Conservation (phyloP, 1,140 invertebrate genomes). For the Drepana arcuata region DNA sequence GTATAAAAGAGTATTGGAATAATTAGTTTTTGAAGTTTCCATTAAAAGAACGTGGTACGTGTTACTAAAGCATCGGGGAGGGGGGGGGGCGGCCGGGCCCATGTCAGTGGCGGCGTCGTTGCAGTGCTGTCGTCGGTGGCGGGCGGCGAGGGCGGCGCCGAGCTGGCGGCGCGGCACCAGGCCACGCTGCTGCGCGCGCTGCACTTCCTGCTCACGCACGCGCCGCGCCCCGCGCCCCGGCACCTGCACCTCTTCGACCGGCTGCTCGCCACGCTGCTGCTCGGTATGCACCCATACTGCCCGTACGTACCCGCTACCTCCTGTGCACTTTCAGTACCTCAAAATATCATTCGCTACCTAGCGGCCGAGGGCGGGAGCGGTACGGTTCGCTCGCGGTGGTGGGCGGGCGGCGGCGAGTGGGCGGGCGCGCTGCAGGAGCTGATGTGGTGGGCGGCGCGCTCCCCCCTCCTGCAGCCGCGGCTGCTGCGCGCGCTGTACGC, state of each 20-base stretch:
- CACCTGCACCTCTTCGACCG: constrained; percentile 23
- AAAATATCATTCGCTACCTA: too few relatives aligned
- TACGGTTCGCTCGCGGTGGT: constrained; percentile 29
- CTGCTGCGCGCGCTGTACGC: constrained; percentile 44
- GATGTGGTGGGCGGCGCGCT: constrained; percentile 48
- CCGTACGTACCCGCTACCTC: too few relatives aligned
- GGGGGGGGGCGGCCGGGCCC: too few relatives aligned
- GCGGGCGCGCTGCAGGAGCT: constrained; percentile 32
- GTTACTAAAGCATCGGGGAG: too few relatives aligned
- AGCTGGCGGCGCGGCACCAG: constrained; percentile 30
- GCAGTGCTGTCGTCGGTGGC: constrained; percentile 39
- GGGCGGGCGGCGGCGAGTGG: constrained; percentile 27
- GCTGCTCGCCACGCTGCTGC: constrained; percentile 24
- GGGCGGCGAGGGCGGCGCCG: constrained; percentile 25
- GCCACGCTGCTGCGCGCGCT: constrained; percentile 30
- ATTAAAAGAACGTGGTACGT: too few relatives aligned
- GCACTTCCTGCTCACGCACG: constrained; percentile 31
- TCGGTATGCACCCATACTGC: too few relatives aligned
- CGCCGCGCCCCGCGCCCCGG: constrained; percentile 17
- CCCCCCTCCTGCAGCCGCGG: constrained; percentile 32
- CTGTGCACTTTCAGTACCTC: too few relatives aligned
- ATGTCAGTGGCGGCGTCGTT: too few relatives aligned
- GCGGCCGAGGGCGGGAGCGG: too few relatives aligned
- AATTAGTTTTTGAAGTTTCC: too few relatives aligned
- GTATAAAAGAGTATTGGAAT: too few relatives aligned